phyloP scores from a whole-genome alignment of 2,888 invertebrate genomes.

The Apocheima hispidaria region DNA sequence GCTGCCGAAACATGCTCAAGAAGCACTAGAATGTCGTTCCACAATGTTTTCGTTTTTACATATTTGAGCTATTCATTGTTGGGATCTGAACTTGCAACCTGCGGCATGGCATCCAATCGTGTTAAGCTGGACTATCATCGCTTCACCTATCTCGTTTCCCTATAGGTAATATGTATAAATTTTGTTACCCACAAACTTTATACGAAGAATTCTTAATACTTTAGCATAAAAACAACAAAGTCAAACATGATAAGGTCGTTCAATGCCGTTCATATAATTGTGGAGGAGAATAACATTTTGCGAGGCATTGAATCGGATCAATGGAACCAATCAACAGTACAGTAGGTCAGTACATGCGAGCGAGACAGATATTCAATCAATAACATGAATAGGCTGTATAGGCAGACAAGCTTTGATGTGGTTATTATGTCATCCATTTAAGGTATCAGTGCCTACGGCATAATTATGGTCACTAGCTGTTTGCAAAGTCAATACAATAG shows the following conservation, averaged over 20 bases:
- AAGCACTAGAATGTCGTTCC: no score
- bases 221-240: slow-evolving; percentile 15
- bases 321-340: slow-evolving; percentile 49
- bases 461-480: neutral
- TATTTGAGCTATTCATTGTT: no score
- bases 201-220: neutral
- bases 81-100: no score
- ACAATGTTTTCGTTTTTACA: no score
- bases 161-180: no score
- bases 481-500: neutral
- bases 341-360: slow-evolving; percentile 43
- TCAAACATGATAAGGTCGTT: slow-evolving; percentile 12
- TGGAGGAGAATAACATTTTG: slow-evolving; percentile 46
- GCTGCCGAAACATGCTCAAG: no score
- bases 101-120: no score
- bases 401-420: slow-evolving; percentile 34
- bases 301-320: slow-evolving; percentile 49
- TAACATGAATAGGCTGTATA: slow-evolving; percentile 39
- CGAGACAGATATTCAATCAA: slow-evolving; percentile 42
- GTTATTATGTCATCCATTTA: slow-evolving; percentile 26
- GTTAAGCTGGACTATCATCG: no score
- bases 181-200: neutral
- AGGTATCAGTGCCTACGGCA: slow-evolving; percentile 1
- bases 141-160: no score
- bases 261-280: slow-evolving; percentile 21